These are phyloP conservation scores for Drosophila equinoxialis DNA, from an alignment of 1,140 invertebrate species.

Conservation along the genomic window DNA sequence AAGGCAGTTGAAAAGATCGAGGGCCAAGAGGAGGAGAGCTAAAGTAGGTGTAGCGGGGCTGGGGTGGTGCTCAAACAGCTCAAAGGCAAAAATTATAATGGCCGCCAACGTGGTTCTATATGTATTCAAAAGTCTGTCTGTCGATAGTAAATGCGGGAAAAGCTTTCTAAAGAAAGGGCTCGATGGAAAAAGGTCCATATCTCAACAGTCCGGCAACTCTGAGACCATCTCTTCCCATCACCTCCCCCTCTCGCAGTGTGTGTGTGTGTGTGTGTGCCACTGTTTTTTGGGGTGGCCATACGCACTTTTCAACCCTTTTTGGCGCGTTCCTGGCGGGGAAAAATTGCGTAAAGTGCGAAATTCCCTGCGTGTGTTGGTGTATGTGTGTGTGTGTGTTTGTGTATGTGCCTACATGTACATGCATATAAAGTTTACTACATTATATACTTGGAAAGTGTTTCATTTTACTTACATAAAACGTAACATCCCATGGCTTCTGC, in stretches of 20 bases:
- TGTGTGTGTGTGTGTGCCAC: slow-evolving; percentile 26
- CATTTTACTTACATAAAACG: slow-evolving; percentile 49
- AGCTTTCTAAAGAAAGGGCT: slow-evolving; percentile 31
- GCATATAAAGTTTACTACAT: slow-evolving; percentile 37
- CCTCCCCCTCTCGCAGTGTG: neutral
- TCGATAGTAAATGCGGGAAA: slow-evolving; percentile 8
- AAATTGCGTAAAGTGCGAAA: slow-evolving; percentile 79
- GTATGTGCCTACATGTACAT: slow-evolving; percentile 29
- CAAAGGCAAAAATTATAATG: slow-evolving; percentile 70
- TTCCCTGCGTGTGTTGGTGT: slow-evolving; percentile 38
- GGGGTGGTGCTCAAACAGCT: slow-evolving; percentile 31
- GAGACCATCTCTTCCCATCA: slow-evolving; percentile 21
- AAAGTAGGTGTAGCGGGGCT: neutral
- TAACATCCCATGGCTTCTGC: slow-evolving; percentile 14
- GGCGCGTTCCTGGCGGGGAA: slow-evolving; percentile 66
- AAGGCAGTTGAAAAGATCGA: slow-evolving; percentile 16
- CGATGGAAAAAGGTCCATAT: slow-evolving; percentile 25
- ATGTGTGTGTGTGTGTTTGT: slow-evolving; percentile 3
- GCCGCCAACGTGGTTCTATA: slow-evolving; percentile 41
- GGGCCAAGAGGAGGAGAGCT: slow-evolving; percentile 18
- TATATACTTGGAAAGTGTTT: slow-evolving; percentile 69
- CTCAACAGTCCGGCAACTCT: slow-evolving; percentile 68
- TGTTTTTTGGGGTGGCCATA: slow-evolving; percentile 54
- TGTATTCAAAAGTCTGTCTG: neutral
- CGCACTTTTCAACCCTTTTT: slow-evolving; percentile 79